Percentiles rank a stretch among this genome's conserved stretches.
Evolutionary conservation across 2,113 vertebrate genomes (phyloP).

Genomic region (Mobula hypostoma): DNA sequence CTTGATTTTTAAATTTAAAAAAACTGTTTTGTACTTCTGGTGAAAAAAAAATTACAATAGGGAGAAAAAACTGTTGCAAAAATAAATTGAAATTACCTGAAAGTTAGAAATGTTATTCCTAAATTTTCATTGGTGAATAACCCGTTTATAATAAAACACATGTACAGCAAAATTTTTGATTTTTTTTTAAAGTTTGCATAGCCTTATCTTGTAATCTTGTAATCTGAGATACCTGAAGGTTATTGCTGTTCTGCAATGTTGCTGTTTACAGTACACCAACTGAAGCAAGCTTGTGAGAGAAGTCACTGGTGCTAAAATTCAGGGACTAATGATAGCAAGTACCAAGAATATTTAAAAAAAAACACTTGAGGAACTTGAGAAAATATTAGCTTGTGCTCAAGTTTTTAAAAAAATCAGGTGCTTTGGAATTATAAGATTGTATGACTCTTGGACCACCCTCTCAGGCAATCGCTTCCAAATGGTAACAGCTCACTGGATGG

Average conservation of each 20-base stretch:
- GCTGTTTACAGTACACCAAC: conserved; percentile 11
- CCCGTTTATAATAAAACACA: neutral
- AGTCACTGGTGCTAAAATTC: conserved; percentile 4
- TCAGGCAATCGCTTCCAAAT: too few species aligned
- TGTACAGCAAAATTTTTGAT: neutral
- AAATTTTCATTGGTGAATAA: conserved; percentile 1
- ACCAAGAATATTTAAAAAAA: neutral
- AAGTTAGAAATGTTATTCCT: neutral
- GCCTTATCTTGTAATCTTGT: neutral
- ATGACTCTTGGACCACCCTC: too few species aligned
- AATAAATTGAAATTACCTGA: conserved; percentile 11
- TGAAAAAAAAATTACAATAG: neutral
- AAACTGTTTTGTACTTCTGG: conserved; percentile 1
- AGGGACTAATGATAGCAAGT: neutral
- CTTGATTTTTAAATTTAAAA: conserved; percentile 21
- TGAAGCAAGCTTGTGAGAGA: neutral
- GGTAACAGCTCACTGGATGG: too few species aligned
- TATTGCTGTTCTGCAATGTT: neutral
- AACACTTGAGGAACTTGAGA: neutral
- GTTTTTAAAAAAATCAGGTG: neutral
- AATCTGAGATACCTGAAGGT: conserved; percentile 17
- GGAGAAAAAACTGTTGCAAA: neutral
- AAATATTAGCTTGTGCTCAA: conserved; percentile 1
- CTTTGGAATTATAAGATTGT: neutral
- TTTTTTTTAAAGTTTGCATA: conserved; percentile 28